phyloP scores from a whole-genome alignment of 2,888 invertebrate genomes.

The Oxytorus armatus region DNA sequence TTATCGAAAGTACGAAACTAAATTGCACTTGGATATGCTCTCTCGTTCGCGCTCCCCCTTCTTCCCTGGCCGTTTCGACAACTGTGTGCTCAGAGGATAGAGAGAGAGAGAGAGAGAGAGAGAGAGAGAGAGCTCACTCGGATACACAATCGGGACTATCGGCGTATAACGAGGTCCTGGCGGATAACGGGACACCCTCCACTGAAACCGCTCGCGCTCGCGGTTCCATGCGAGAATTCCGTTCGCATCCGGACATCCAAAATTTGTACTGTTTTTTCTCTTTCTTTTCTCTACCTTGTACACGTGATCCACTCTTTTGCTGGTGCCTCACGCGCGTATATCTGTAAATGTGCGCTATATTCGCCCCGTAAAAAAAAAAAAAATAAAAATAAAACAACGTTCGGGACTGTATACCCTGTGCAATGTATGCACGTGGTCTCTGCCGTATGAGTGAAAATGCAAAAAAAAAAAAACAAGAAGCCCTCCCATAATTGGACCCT shows the following conservation, averaged over 20 bases:
- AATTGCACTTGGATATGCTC: slow-evolving; percentile 48
- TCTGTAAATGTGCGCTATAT: slow-evolving; percentile 31
- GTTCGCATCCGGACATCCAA: slow-evolving; percentile 56
- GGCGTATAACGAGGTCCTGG: slow-evolving; percentile 65
- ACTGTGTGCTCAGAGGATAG: slow-evolving; percentile 14
- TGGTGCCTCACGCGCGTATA: background rate
- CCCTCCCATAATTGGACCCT: slow-evolving; percentile 62
- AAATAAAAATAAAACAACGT: slow-evolving; percentile 1
- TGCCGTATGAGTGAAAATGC: slow-evolving; percentile 46
- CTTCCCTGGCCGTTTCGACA: slow-evolving; percentile 27
- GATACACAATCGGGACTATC: slow-evolving; percentile 37
- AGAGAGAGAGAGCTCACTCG: slow-evolving; percentile 4
- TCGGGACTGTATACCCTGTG: slow-evolving; percentile 35
- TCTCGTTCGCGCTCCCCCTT: slow-evolving; percentile 49
- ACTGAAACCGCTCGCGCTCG: slow-evolving; percentile 1
- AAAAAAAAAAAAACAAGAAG: slow-evolving; percentile 47
- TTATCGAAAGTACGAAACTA: slow-evolving; percentile 58
- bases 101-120: too few relatives aligned
- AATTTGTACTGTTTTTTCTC: too few relatives aligned
- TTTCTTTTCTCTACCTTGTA: slow-evolving; percentile 15
- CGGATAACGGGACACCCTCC: slow-evolving; percentile 58
- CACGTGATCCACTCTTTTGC: background rate
- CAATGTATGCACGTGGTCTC: slow-evolving; percentile 40
- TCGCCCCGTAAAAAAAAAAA: slow-evolving; percentile 14
- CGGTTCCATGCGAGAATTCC: slow-evolving; percentile 5